Evolutionary conservation across 2,113 vertebrate genomes (phyloP).

Genomic region (Sinocyclocheilus anshuiensis): DNA sequence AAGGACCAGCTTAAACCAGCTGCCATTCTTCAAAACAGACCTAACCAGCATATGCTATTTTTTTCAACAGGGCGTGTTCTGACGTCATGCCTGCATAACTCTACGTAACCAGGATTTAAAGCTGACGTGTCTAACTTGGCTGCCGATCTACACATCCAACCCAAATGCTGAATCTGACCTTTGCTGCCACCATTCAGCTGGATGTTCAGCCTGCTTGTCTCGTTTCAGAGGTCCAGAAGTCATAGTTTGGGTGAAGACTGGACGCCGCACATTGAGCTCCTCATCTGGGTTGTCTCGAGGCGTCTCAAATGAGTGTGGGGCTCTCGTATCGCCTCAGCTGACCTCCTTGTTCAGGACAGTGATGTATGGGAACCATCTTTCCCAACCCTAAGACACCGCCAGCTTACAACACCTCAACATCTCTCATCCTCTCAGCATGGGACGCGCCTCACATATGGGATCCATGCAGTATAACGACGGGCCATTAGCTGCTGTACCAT

Average conservation of each 20-base stretch:
- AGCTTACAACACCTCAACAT: not conserved
- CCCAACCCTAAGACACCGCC: not conserved
- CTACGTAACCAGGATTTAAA: not conserved
- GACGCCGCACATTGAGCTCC: no score
- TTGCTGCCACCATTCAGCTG: not conserved
- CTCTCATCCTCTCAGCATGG: not conserved
- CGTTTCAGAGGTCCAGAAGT: not conserved
- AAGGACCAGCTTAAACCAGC: no score
- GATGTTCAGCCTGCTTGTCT: no score
- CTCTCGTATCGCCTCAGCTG: not conserved
- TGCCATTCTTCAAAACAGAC: no score
- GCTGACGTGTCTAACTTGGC: not conserved
- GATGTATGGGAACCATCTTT: not conserved
- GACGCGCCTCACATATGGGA: not conserved
- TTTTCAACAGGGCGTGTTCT: no score
- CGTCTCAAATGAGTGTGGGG: not conserved
- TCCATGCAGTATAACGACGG: not conserved
- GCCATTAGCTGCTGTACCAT: not conserved
- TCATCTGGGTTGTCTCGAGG: not conserved
- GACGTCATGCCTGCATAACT: no score
- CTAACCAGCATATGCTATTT: no score
- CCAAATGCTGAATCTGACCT: no score
- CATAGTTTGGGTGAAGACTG: no score
- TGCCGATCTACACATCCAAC: not conserved
- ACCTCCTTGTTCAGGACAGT: not conserved